These are phyloP conservation scores for Rhogogaster chlorosoma DNA, from an alignment of 2,888 invertebrate genomes.

Conservation along the genomic window DNA sequence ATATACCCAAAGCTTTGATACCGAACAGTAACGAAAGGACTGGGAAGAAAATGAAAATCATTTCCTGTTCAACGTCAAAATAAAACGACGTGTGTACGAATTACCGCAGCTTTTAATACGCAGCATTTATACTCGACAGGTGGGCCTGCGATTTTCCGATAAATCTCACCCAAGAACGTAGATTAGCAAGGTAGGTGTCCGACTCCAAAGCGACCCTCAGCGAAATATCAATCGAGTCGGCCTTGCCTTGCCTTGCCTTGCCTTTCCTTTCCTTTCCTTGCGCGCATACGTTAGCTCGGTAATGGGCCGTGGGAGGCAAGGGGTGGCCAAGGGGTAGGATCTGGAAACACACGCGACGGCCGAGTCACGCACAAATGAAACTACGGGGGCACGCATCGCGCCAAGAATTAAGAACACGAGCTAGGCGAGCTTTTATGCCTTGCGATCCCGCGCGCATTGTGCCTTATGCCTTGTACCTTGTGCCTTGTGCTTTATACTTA, in stretches of 20 bases:
- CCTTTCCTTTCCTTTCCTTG: constrained; percentile 50
- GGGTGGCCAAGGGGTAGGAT: constrained; percentile 39
- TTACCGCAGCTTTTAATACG: not conserved
- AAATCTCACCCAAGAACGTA: constrained; percentile 36
- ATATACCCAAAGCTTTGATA: not conserved
- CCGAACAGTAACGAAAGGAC: not conserved
- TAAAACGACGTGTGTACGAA: not conserved
- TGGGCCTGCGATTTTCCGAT: constrained; percentile 16
- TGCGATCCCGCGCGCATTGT: constrained; percentile 53
- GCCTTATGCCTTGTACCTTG: constrained; percentile 25
- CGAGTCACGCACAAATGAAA: constrained; percentile 56
- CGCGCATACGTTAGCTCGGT: constrained; percentile 68
- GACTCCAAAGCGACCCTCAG: constrained; percentile 24
- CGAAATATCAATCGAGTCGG: constrained; percentile 43
- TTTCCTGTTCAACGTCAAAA: not conserved
- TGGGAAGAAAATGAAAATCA: not conserved
- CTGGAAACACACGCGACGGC: constrained; percentile 59
- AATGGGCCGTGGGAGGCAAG: constrained; percentile 59
- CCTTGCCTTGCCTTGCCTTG: constrained; percentile 14
- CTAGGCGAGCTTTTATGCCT: constrained; percentile 58
- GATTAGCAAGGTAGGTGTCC: constrained; percentile 34
- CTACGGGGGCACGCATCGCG: constrained; percentile 59
- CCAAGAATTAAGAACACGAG: constrained; percentile 59
- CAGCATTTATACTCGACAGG: not conserved
- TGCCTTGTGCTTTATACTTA: constrained; percentile 16